A percentile compares a stretch with the other conserved stretches of the same genome.
These are phyloP conservation scores for Tineola bisselliella DNA, from an alignment of 2,888 invertebrate species.

Conservation along the genomic window DNA sequence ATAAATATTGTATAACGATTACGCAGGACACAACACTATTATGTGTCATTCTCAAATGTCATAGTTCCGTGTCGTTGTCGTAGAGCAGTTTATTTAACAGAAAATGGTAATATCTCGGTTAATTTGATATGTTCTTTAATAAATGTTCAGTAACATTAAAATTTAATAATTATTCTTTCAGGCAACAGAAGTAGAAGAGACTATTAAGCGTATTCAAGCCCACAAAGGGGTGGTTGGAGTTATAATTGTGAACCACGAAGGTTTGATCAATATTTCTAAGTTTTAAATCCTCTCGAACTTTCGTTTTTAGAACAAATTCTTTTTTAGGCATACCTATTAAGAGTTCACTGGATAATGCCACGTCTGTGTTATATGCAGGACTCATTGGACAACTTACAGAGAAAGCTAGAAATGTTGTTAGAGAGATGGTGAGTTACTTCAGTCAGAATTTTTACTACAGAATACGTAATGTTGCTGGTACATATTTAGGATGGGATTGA, in stretches of 20 bases:
- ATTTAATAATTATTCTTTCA: constrained; percentile 29
- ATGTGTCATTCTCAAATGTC: not conserved
- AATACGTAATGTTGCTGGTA: no score
- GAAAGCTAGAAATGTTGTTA: constrained; percentile 91
- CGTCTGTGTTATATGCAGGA: constrained; percentile 94
- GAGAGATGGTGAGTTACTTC: constrained; percentile 75
- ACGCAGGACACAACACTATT: not conserved
- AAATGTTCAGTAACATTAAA: not conserved
- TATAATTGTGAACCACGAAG: constrained; percentile 96
- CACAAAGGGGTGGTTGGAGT: constrained; percentile 98
- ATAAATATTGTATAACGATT: not conserved
- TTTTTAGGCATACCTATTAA: constrained; percentile 85
- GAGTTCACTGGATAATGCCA: constrained; percentile 93
- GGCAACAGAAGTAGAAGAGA: constrained; percentile 95
- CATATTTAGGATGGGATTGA: no score
- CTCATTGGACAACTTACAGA: constrained; percentile 91
- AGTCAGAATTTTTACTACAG: no score
- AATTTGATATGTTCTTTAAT: not conserved
- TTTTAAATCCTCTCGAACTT: not conserved
- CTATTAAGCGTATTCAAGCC: constrained; percentile 94
- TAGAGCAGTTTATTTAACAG: no score
- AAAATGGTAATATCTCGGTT: not conserved
- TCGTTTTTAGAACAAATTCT: not conserved
- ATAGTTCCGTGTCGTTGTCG: not conserved
- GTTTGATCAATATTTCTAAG: constrained; percentile 67